Evolutionary conservation across 2,797 vertebrate genomes (phyloP).

Genomic region (Sparidentex hasta): DNA sequence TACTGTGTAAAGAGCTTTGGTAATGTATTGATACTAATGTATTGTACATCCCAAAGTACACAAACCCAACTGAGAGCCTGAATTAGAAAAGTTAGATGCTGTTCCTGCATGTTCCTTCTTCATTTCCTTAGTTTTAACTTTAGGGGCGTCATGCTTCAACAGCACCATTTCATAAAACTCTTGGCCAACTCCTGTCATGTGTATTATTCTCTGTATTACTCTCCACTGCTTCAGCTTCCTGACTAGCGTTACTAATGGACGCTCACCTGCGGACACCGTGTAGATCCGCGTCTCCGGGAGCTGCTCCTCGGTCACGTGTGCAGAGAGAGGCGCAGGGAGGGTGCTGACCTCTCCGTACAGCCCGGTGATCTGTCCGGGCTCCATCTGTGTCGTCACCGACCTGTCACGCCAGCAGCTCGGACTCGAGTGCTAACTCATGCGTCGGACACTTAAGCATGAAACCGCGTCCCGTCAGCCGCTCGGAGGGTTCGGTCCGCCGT

Average conservation of each 20-base stretch:
- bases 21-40: no score
- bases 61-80: not conserved
- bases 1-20: not conserved
- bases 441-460: not conserved
- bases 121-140: no score
- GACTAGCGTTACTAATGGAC: no score
- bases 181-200: no score
- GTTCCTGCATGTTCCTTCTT: no score
- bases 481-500: no score
- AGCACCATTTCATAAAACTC: no score
- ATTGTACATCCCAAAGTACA: no score
- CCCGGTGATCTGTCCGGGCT: slow-evolving; percentile 61
- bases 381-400: slow-evolving; percentile 46
- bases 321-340: slow-evolving; percentile 71
- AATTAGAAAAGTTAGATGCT: not conserved
- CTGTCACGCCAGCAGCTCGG: not conserved
- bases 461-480: not conserved
- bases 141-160: no score
- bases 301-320: slow-evolving; percentile 64
- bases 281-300: slow-evolving; percentile 43
- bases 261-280: slow-evolving; percentile 76
- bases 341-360: slow-evolving; percentile 72
- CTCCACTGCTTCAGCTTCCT: no score
- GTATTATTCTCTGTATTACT: no score
- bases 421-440: not conserved